Conservation (phyloP, 1,140 invertebrate species). For the Drosophila malerkotliana region DNA sequence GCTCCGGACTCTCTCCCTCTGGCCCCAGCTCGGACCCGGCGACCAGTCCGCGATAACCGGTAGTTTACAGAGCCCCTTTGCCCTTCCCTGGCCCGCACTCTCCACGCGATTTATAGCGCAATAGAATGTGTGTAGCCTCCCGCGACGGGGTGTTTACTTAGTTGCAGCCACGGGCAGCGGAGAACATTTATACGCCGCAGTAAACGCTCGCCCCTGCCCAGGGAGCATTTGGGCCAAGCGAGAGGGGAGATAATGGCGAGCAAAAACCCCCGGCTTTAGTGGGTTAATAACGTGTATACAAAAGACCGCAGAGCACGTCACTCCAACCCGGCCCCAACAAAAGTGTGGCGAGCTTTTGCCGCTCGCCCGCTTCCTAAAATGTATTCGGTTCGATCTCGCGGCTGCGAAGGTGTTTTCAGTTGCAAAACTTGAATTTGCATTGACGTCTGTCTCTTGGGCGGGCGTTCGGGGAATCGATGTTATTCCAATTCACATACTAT, state of each 20-base stretch:
- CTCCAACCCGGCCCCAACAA: conserved; percentile 23
- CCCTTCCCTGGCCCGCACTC: background rate
- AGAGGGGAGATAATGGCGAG: background rate
- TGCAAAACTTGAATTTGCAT: conserved; percentile 55
- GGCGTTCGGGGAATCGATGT: conserved; percentile 27
- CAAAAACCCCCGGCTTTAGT: conserved; percentile 22
- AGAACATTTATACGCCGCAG: conserved; percentile 30
- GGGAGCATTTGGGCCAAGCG: conserved; percentile 5
- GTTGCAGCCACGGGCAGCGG: conserved; percentile 29
- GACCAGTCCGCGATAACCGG: conserved; percentile 58
- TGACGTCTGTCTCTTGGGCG: conserved; percentile 40
- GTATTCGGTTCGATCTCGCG: conserved; percentile 45
- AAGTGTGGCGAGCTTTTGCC: conserved; percentile 36
- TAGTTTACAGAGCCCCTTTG: conserved; percentile 20
- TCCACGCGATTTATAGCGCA: conserved; percentile 41
- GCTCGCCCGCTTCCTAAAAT: background rate
- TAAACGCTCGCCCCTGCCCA: conserved; percentile 31
- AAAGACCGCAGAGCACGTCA: conserved; percentile 19
- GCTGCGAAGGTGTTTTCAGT: conserved; percentile 42
- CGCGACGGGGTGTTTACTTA: conserved; percentile 27
- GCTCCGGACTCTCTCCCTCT: too few relatives aligned
- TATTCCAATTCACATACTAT: conserved; percentile 10
- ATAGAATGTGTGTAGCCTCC: conserved; percentile 17
- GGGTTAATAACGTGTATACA: conserved; percentile 60
- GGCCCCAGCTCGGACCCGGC: conserved; percentile 8